phyloP scores from a whole-genome alignment of 1,140 invertebrate species.

The Apis laboriosa region DNA sequence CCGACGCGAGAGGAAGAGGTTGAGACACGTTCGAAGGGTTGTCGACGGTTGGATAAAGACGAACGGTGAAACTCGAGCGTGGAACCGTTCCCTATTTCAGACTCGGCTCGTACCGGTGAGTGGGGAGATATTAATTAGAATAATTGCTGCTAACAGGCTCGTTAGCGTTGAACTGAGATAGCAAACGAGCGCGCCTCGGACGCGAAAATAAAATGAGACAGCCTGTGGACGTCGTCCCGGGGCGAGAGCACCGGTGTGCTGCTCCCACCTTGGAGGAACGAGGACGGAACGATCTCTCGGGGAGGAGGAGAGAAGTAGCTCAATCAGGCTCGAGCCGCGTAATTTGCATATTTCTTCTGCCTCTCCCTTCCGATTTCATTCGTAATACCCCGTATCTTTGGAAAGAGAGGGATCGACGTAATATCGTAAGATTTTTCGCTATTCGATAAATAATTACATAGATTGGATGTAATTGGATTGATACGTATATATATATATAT shows the following conservation, averaged over 20 bases:
- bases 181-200: conserved; percentile 72
- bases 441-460: too few relatives aligned
- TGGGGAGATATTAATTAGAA: conserved; percentile 81
- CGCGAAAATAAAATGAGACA: conserved; percentile 72
- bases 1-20: conserved; percentile 8
- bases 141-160: conserved; percentile 81
- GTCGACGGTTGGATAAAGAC: conserved; percentile 17
- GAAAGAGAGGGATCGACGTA: conserved; percentile 16
- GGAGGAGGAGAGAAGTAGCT: conserved; percentile 61
- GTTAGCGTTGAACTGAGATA: conserved; percentile 79
- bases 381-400: neutral
- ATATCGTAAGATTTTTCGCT: too few relatives aligned
- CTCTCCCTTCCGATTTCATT: neutral
- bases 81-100: conserved; percentile 26
- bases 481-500: too few relatives aligned
- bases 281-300: too few relatives aligned
- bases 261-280: neutral
- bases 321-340: conserved; percentile 68
- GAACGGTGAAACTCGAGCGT: conserved; percentile 24
- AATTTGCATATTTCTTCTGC: conserved; percentile 75
- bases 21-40: conserved; percentile 8
- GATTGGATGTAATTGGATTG: too few relatives aligned
- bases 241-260: conserved; percentile 36
- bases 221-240: conserved; percentile 39
- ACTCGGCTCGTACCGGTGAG: conserved; percentile 45